Evolutionary conservation across 2,888 invertebrate genomes (phyloP), one percentile per base, ranked within the genome.

Genomic region (Andrena dorsata): DNA sequence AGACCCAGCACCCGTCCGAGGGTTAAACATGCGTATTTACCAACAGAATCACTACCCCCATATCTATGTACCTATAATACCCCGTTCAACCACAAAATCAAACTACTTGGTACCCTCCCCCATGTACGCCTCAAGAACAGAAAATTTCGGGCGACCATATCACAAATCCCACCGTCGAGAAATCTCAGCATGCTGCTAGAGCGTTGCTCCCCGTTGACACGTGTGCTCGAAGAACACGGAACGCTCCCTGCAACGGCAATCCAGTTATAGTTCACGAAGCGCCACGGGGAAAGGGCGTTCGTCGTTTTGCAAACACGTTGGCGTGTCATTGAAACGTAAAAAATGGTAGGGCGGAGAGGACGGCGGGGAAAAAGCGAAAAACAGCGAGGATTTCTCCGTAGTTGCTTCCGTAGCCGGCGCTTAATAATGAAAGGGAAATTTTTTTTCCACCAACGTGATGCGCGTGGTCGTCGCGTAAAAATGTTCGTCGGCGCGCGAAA

Each of bases 401-500:
- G 30, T 51, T 20, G 13, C 7, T 66, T 51, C 28, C 13, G 2
- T 13, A 30, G 20, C 51, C 32, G 26, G 23, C n/a, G 64, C 16
- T 58, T 16, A n/a, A 53, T 72, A 72, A 72, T 64, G n/a, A 26
- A 26, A 23, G 1, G n/a, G 26, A 51, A 28, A 35, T 16, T 64
- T 41, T 76, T 64, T 26, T 2, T 23, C 53, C 20, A 8, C 41
- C 16, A 26, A 28, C 4, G 10, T 3, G 63, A 49, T 5, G 35
- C n/a, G 16, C 16, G 30, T n/a, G 16, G 35, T 41, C 28, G 51
- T 61, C 61, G 53, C 30, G 16, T 51, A 20, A 41, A 61, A 76
- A 76, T 41, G 49, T 4, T 63, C 63, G 41, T 74, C 2, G 23
- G 16, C 8, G 53, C 13, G 41, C 41, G 28, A 26, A 70, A 32